Conservation (phyloP, 2,888 invertebrate species). For the Drosophila cyrtoloma region DNA sequence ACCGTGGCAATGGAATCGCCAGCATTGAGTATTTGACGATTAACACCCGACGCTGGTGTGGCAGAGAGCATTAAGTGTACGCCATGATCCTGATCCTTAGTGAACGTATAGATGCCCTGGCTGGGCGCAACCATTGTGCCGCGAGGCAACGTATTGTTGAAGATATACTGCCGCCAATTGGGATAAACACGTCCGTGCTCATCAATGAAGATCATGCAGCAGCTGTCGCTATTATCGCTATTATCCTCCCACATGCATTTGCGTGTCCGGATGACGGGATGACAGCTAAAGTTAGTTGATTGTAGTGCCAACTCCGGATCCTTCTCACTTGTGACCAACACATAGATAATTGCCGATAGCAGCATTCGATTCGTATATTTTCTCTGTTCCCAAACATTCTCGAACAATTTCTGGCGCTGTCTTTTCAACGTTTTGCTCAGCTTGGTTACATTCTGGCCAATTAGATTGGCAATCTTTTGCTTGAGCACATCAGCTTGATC, state of each 20-base stretch:
- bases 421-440: constrained; percentile 34
- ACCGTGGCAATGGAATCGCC: constrained; percentile 73
- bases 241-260: constrained; percentile 68
- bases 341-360: constrained; percentile 77
- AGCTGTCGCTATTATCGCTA: constrained; percentile 65
- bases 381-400: constrained; percentile 76
- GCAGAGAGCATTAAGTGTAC: constrained; percentile 70
- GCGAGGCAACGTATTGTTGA: constrained; percentile 84
- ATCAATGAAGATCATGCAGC: constrained; percentile 82
- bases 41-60: constrained; percentile 67
- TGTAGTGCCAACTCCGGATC: constrained; percentile 52
- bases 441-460: constrained; percentile 26
- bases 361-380: constrained; percentile 75
- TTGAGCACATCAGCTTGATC: constrained; percentile 63
- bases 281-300: constrained; percentile 64
- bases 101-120: constrained; percentile 82
- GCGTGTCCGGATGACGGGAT: constrained; percentile 79
- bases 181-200: constrained; percentile 84
- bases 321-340: constrained; percentile 66
- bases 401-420: constrained; percentile 61
- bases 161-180: constrained; percentile 85
- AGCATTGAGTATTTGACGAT: constrained; percentile 49
- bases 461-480: constrained; percentile 61
- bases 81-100: constrained; percentile 43
- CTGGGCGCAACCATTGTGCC: constrained; percentile 83